Percentiles rank a stretch among this genome's conserved stretches.
phyloP scores from a whole-genome alignment of 2,888 invertebrate species.

The Gastrophysa polygoni region DNA sequence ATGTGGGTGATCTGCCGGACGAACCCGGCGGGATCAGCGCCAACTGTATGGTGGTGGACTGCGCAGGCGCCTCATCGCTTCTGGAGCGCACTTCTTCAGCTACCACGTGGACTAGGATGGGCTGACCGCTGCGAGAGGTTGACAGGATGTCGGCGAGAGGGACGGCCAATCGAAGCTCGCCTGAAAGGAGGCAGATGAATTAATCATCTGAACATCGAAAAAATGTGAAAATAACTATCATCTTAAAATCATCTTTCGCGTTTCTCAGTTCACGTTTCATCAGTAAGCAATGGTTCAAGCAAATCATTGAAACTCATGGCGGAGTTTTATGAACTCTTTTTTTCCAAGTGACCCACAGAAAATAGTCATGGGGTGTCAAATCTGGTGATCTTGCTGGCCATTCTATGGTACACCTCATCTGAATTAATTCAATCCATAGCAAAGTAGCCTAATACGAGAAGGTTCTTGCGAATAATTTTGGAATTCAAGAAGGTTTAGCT shows the following conservation, averaged over 20 bases:
- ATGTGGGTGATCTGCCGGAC: constrained; percentile 49
- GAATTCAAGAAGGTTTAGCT: no score
- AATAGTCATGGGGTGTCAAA: no score
- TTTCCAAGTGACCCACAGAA: background rate
- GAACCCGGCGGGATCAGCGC: constrained; percentile 69
- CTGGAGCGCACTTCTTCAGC: constrained; percentile 83
- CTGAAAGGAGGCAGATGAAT: constrained; percentile 62
- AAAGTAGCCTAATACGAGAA: no score
- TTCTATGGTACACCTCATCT: no score
- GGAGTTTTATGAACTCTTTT: no score
- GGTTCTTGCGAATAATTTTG: no score
- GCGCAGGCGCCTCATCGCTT: constrained; percentile 66
- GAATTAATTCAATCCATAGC: no score
- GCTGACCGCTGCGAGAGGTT: constrained; percentile 82
- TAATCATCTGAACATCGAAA: no score
- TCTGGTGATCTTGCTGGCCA: no score
- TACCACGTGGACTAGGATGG: constrained; percentile 81
- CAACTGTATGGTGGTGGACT: constrained; percentile 79
- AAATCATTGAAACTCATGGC: no score
- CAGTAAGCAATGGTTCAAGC: no score
- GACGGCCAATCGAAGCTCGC: constrained; percentile 71
- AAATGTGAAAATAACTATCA: background rate
- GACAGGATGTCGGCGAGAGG: constrained; percentile 80
- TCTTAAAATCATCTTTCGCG: no score
- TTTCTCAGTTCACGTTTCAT: background rate